phyloP scores from a whole-genome alignment of 1,140 invertebrate genomes.

The Heliconius melpomene region DNA sequence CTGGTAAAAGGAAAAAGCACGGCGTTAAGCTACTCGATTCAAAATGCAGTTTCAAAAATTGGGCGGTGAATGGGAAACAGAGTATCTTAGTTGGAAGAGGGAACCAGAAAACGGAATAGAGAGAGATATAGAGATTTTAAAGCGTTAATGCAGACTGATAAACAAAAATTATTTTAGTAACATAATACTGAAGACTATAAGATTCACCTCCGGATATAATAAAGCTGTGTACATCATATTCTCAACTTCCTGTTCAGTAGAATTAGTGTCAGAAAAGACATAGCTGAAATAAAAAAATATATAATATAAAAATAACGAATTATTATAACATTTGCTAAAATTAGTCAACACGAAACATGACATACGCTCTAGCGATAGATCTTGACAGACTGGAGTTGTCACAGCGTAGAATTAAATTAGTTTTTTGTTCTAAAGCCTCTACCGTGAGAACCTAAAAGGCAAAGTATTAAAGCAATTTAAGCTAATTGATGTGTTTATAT shows the following conservation, averaged over 20 bases:
- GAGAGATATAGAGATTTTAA: no score
- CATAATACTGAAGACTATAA: not conserved
- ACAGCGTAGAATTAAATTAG: slow-evolving; percentile 52
- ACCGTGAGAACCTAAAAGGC: slow-evolving; percentile 52
- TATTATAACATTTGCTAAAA: not conserved
- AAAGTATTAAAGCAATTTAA: no score
- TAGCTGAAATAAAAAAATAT: slow-evolving; percentile 48
- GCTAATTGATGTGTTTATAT: no score
- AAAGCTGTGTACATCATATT: slow-evolving; percentile 56
- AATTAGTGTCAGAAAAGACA: slow-evolving; percentile 55
- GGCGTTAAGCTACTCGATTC: no score
- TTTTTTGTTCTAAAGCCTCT: slow-evolving; percentile 51
- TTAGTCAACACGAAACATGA: not conserved
- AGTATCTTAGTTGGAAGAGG: no score
- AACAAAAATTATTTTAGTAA: no score
- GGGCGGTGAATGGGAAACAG: no score
- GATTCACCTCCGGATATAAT: slow-evolving; percentile 48
- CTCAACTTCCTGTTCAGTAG: slow-evolving; percentile 44
- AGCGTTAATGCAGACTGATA: not conserved
- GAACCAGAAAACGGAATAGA: no score
- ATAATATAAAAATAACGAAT: not conserved
- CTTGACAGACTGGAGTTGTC: slow-evolving; percentile 47
- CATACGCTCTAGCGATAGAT: slow-evolving; percentile 56
- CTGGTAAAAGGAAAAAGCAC: no score
- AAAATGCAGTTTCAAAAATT: no score